These are phyloP conservation scores for Stigmatopora argus DNA, from an alignment of 2,113 vertebrate species.

Conservation along the genomic window DNA sequence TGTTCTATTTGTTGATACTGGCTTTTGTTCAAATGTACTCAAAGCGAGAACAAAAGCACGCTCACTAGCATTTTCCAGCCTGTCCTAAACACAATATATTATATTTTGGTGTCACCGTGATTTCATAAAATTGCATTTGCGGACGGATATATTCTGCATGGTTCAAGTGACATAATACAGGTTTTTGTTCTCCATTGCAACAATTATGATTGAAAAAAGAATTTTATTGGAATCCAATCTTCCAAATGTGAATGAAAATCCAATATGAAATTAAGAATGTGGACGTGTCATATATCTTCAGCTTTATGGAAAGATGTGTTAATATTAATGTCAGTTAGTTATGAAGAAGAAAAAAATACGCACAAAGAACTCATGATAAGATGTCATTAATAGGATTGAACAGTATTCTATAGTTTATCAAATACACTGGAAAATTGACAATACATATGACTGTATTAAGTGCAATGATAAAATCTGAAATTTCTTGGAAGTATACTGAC, in stretches of 20 bases:
- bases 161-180: not conserved
- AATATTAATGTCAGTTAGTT: too few species aligned
- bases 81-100: conserved; percentile 34
- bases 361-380: too few species aligned
- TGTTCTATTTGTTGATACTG: conserved; percentile 46
- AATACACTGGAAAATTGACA: not conserved
- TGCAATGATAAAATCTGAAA: not conserved
- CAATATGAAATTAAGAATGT: not conserved
- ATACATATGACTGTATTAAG: not conserved
- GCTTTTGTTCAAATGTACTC: conserved; percentile 40
- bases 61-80: conserved; percentile 43
- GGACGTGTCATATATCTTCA: too few species aligned
- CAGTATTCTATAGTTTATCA: not conserved
- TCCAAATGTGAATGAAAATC: not conserved
- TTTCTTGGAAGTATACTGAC: not conserved
- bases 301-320: too few species aligned
- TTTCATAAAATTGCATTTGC: not conserved
- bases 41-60: conserved; percentile 48
- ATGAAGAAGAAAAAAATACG: too few species aligned
- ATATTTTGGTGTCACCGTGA: conserved; percentile 21
- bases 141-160: not conserved
- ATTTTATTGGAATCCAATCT: not conserved
- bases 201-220: not conserved
- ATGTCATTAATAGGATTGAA: too few species aligned
- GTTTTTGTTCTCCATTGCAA: not conserved